These are phyloP conservation scores for Prionace glauca DNA, from an alignment of 2,797 vertebrate species.

Conservation along the genomic window DNA sequence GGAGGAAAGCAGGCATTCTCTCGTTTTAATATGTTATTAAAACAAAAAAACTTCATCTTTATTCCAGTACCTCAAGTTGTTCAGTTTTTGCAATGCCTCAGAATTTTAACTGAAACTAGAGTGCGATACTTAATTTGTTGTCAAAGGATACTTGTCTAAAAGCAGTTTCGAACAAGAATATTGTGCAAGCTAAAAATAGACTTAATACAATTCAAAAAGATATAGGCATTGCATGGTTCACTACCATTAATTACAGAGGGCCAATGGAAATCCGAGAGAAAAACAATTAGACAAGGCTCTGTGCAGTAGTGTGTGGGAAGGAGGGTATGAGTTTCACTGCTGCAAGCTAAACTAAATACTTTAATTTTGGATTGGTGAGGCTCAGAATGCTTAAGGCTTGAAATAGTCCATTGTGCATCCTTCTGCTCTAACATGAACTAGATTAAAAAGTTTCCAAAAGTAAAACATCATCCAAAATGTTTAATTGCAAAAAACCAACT, in stretches of 20 bases:
- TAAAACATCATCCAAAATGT: not conserved
- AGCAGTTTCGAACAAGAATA: not conserved
- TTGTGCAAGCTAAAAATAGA: conserved; percentile 10
- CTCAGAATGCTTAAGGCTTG: conserved; percentile 7
- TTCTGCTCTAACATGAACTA: not conserved
- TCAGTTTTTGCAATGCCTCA: not conserved
- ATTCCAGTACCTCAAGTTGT: not conserved
- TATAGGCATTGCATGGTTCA: not conserved
- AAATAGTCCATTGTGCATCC: not conserved
- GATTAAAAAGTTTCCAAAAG: not conserved
- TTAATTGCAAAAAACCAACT: not conserved
- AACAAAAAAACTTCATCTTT: not conserved
- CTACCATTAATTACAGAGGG: conserved; percentile 10
- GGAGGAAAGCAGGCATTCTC: not conserved
- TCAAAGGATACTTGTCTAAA: not conserved
- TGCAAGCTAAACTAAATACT: not conserved
- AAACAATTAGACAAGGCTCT: conserved; percentile 3
- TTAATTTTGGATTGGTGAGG: conserved; percentile 24
- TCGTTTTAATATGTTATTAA: not conserved
- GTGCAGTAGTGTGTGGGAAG: conserved; percentile 13
- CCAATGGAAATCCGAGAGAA: conserved; percentile 20
- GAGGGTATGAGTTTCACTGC: not conserved
- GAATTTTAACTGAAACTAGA: not conserved
- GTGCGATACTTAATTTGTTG: not conserved
- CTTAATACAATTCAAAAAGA: conserved; percentile 4